Conservation (phyloP, 2,113 vertebrate genomes). For the Condylura cristata region DNA sequence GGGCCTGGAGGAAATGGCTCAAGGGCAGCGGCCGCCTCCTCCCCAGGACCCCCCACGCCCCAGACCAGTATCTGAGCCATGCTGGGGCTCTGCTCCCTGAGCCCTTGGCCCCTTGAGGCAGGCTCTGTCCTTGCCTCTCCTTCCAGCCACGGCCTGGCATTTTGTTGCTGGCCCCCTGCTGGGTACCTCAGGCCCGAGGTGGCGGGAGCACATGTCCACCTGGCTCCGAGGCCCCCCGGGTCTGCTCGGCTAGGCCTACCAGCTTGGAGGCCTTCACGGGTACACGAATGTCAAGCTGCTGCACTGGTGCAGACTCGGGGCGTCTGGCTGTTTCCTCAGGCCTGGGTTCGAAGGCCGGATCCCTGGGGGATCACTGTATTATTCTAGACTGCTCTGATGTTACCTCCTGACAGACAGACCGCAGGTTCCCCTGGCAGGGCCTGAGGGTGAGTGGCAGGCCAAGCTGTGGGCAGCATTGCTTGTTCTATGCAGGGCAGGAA, state of each 20-base stretch:
- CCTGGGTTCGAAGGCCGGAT: fast-evolving
- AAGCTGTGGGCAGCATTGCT: neutral
- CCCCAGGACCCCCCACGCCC: neutral
- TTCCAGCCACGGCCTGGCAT: too few species aligned
- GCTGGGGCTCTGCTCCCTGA: neutral
- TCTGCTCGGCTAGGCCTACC: neutral
- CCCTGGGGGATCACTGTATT: neutral
- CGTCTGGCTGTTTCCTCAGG: neutral
- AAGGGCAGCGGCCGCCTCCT: neutral
- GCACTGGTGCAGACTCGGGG: neutral
- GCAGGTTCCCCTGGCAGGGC: neutral
- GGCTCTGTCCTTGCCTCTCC: neutral
- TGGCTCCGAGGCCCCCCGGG: neutral
- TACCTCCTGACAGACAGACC: neutral
- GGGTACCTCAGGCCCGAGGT: neutral
- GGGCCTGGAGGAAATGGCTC: neutral
- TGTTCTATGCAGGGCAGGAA: neutral
- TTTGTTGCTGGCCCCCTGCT: neutral
- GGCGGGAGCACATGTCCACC: neutral
- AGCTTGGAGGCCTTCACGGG: neutral
- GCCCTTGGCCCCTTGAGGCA: neutral
- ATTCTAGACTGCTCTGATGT: neutral
- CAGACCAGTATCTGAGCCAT: neutral
- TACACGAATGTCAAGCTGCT: neutral
- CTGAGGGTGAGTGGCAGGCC: neutral